phyloP scores from a whole-genome alignment of 2,797 vertebrate species.

The Pelochelys cantorii region DNA sequence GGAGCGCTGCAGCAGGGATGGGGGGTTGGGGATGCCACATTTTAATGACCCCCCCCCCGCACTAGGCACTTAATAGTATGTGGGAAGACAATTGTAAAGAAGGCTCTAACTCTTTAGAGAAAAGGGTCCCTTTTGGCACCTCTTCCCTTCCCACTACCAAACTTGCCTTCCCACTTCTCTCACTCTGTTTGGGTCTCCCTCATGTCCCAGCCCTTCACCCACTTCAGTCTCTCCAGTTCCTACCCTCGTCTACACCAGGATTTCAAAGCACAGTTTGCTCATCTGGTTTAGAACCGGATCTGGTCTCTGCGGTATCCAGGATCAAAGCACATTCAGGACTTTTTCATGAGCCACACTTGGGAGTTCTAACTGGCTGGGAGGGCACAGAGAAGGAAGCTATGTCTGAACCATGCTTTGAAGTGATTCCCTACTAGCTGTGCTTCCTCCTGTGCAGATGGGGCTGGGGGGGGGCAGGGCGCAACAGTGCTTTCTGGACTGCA shows the following conservation, averaged over 20 bases:
- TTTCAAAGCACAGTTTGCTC: not conserved
- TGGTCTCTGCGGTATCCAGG: not conserved
- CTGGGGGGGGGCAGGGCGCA: not conserved
- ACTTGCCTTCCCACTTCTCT: not conserved
- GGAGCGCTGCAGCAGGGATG: not conserved
- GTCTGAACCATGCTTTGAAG: not conserved
- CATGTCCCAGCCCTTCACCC: not conserved
- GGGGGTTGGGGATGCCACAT: not conserved
- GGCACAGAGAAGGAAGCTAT: not conserved
- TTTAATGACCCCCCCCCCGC: not conserved
- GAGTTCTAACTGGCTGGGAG: not conserved
- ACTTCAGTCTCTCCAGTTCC: not conserved
- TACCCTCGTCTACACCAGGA: not conserved
- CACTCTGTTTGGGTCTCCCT: not conserved
- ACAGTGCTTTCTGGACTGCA: not conserved
- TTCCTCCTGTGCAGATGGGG: slow-evolving; percentile 18
- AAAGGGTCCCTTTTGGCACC: not conserved
- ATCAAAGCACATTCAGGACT: not conserved
- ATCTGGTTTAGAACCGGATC: not conserved
- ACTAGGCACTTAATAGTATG: not conserved
- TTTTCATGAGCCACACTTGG: not conserved
- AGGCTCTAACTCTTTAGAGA: slow-evolving; percentile 14
- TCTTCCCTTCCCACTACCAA: not conserved
- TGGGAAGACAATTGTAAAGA: not conserved
- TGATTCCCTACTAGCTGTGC: not conserved